Conservation (phyloP, 2,113 vertebrate species). For the Phylloscopus whistleri region DNA sequence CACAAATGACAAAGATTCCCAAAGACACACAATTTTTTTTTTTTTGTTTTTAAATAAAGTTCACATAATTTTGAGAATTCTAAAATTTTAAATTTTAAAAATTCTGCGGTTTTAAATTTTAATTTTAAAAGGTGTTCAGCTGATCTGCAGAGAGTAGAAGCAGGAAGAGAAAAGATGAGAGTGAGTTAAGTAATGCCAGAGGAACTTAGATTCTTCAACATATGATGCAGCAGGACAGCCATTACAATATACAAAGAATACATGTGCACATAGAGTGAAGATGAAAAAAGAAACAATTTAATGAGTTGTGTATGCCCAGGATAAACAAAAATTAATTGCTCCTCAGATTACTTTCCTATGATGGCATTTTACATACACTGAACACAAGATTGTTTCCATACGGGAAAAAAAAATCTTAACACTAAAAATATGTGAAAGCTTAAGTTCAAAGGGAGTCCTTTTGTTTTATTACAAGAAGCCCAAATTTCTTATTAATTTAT, state of each 20-base stretch:
- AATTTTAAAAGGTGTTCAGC: background rate
- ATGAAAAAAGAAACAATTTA: background rate
- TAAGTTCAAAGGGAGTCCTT: background rate
- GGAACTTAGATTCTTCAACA: background rate
- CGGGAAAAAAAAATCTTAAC: background rate
- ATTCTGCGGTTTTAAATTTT: background rate
- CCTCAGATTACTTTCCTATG: background rate
- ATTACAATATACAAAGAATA: background rate
- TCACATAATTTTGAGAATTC: background rate
- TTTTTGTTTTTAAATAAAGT: background rate
- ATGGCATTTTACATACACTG: background rate
- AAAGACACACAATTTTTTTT: background rate
- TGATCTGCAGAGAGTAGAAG: background rate
- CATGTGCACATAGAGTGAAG: background rate
- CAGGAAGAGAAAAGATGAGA: background rate
- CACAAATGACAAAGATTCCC: background rate
- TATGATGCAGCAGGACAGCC: background rate
- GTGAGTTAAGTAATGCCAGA: background rate
- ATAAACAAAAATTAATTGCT: background rate
- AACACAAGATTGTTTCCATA: background rate
- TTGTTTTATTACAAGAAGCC: background rate
- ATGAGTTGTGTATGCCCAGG: background rate
- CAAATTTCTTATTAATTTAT: background rate
- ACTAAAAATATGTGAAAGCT: background rate
- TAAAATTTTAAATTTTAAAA: background rate